These are phyloP conservation scores for Onychostoma macrolepis DNA, from an alignment of 2,113 vertebrate species.

Conservation along the genomic window DNA sequence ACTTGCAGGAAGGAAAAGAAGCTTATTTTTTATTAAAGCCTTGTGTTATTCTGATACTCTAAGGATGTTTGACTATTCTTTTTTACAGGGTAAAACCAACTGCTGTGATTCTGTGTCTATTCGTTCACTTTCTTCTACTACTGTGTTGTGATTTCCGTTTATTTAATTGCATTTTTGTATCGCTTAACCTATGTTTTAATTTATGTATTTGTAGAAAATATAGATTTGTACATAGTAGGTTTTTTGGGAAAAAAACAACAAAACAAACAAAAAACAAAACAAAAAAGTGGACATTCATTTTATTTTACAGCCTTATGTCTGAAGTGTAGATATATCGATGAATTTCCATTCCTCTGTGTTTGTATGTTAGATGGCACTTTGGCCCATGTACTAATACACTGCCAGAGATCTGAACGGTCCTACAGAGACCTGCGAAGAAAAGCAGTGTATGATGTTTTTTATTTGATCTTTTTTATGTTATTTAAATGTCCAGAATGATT, in stretches of 20 bases:
- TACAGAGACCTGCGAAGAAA: constrained; percentile 54
- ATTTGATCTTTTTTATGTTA: constrained; percentile 74
- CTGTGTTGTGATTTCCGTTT: constrained; percentile 88
- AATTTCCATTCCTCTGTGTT: constrained; percentile 82
- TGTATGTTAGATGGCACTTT: constrained; percentile 86
- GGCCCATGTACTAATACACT: constrained; percentile 88
- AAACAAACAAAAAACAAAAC: constrained; percentile 56
- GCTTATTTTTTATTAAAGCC: constrained; percentile 81
- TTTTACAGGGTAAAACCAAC: constrained; percentile 97
- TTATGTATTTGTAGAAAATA: constrained; percentile 93
- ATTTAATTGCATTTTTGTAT: constrained; percentile 92
- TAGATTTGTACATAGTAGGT: constrained; percentile 95
- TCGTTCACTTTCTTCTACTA: constrained; percentile 81
- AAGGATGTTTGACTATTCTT: constrained; percentile 84
- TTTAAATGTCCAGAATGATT: constrained; percentile 33
- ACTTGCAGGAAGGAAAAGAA: constrained; percentile 79
- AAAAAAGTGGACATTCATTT: constrained; percentile 76
- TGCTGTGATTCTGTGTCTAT: constrained; percentile 92
- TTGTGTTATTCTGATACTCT: constrained; percentile 79
- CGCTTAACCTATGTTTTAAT: constrained; percentile 90
- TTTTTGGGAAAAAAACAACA: constrained; percentile 67
- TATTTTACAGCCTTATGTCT: constrained; percentile 89
- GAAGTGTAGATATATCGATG: constrained; percentile 75
- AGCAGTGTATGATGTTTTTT: constrained; percentile 74
- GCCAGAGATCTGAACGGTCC: constrained; percentile 74